Evolutionary conservation across 2,888 invertebrate species (phyloP), one percentile per base, ranked within the genome.

Genomic region (Leptothorax acervorum): DNA sequence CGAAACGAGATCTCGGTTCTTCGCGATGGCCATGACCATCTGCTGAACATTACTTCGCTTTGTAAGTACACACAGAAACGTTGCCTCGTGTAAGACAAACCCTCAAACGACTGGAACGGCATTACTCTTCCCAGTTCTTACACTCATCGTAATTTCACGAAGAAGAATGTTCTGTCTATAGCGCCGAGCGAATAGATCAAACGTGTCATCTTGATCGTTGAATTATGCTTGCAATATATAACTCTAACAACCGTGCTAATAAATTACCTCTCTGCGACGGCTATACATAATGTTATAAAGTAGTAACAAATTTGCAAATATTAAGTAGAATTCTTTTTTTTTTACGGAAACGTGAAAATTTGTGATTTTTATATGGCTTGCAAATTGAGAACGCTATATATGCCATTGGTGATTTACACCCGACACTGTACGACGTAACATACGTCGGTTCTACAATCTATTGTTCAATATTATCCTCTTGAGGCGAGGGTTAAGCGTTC

Each of bases 1-100:
- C 83, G 87, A 88, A 90, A 90, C 83, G 86, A 90, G 86, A 90
- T 90, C 86, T 85, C 84, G 84, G 66, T 86, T 87, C 89, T 83
- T 88, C 84, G 82, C 85, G 84, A 73, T 84, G 84, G 81, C 51
- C 82, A 86, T 83, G 85, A 78, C 86, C 86, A 88, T 90, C 86
- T 90, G 88, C 84, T 83, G 86, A 82, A 85, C 86, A 85, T 86
- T 89, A 86, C 85, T 82, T 89, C 79, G 70, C 86, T 75, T 70
- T 68, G 73, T 35, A 66, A 76, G 82, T 85, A 63, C 83, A 82
- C 82, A 79, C 55, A 82, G 73, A 82, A 85, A 85, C 70, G 57
- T 68, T 81, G 86, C 82, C 82, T 55, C 42, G 82, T 70, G 55
- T 85, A 85, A 86, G 83, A 83, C 82, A 68, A 89, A 86, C 81